phyloP scores from a whole-genome alignment of 1,140 invertebrate species.

The Lasioglossum albipes region DNA sequence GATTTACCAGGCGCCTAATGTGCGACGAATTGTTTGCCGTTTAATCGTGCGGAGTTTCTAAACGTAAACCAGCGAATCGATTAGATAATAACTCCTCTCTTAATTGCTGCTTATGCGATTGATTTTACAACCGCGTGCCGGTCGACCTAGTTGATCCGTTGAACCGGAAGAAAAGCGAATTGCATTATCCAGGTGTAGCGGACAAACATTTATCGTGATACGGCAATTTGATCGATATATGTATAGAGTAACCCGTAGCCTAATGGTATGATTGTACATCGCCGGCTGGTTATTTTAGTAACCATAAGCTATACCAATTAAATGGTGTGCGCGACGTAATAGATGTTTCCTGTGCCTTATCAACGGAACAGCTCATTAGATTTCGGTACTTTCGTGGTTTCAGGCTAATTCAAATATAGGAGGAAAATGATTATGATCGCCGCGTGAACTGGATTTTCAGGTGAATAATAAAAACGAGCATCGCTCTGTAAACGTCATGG shows the following conservation, averaged over 20 bases:
- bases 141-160: not conserved
- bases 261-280: not conserved
- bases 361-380: too few species aligned
- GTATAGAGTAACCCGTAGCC: not conserved
- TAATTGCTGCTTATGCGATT: not conserved
- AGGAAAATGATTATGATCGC: not conserved
- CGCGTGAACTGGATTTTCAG: not conserved
- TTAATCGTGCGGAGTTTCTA: not conserved
- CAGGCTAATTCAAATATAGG: not conserved
- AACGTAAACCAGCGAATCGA: not conserved
- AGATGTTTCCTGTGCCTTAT: not conserved
- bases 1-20: too few species aligned
- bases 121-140: not conserved
- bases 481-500: too few species aligned
- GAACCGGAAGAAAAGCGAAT: conserved; percentile 2
- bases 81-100: conserved; percentile 5
- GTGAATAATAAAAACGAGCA: not conserved
- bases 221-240: not conserved
- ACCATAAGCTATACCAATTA: not conserved
- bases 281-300: not conserved
- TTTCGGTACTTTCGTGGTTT: too few species aligned
- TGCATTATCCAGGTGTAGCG: not conserved
- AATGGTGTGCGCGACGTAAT: not conserved
- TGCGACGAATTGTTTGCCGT: not conserved
- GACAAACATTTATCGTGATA: not conserved